Evolutionary conservation across 2,888 invertebrate species (phyloP).

Genomic region (Tinea semifulvella): DNA sequence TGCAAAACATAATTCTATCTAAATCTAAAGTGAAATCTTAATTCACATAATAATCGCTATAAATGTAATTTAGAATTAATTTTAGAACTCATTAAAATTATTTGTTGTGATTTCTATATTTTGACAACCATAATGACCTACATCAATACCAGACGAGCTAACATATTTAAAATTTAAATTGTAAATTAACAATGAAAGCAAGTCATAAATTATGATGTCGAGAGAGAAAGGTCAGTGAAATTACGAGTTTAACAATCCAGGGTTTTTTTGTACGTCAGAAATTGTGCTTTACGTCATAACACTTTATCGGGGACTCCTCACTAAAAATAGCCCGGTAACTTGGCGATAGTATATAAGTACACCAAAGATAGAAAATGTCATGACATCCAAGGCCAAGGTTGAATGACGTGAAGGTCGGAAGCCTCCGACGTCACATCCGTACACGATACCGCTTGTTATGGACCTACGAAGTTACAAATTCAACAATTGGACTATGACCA

Average conservation of each 20-base stretch:
- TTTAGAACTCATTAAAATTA: no score
- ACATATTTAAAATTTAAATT: background rate
- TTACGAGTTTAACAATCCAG: slow-evolving; percentile 5
- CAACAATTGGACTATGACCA: background rate
- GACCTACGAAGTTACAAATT: no score
- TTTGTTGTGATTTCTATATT: no score
- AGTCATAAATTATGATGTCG: background rate
- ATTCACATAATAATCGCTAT: no score
- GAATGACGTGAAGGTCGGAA: background rate
- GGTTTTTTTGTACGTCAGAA: background rate
- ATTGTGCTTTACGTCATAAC: background rate
- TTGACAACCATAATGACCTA: background rate
- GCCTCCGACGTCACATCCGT: slow-evolving; percentile 1
- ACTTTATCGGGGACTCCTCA: background rate
- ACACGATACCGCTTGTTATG: background rate
- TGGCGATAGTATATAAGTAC: background rate
- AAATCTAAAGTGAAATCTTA: no score
- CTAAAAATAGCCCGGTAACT: background rate
- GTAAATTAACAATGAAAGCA: background rate
- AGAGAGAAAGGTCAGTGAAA: slow-evolving; percentile 2
- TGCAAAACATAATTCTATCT: no score
- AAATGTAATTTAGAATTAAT: no score
- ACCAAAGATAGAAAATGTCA: slow-evolving; percentile 6
- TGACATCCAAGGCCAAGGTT: slow-evolving; percentile 1
- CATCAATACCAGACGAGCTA: background rate